These are phyloP conservation scores for Cynopterus brachyotis DNA, from an alignment of 2,113 vertebrate species.

Conservation along the genomic window DNA sequence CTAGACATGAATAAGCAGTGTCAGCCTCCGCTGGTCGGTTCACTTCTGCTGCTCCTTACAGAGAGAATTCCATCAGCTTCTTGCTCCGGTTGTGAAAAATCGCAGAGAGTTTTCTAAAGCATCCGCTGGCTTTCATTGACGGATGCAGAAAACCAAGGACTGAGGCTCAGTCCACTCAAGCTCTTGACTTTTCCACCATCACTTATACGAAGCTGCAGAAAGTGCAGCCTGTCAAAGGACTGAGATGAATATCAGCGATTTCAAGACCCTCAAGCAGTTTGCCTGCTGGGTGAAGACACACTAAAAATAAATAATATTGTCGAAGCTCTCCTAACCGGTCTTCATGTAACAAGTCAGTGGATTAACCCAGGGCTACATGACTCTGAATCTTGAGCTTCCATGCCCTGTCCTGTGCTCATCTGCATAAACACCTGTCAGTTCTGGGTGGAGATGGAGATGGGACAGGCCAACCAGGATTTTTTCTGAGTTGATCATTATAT, in stretches of 20 bases:
- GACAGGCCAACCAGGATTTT: not conserved
- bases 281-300: not conserved
- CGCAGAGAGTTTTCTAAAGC: slow-evolving; percentile 53
- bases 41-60: not conserved
- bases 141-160: slow-evolving; percentile 67
- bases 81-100: slow-evolving; percentile 40
- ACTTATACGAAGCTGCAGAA: slow-evolving; percentile 51
- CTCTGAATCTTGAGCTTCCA: not conserved
- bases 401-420: not conserved
- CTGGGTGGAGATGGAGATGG: no score
- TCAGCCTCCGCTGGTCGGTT: slow-evolving; percentile 22
- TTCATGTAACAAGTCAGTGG: not conserved
- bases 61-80: slow-evolving; percentile 53
- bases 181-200: slow-evolving; percentile 58
- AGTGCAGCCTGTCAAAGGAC: not conserved
- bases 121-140: slow-evolving; percentile 64
- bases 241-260: not conserved
- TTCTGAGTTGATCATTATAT: not conserved
- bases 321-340: not conserved
- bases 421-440: not conserved
- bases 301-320: not conserved
- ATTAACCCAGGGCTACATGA: not conserved
- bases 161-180: not conserved
- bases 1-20: slow-evolving; percentile 65
- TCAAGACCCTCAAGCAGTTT: not conserved